Percentiles rank a stretch among this genome's conserved stretches.
Conservation (phyloP, 2,888 invertebrate genomes). For the Sepiola atlantica region DNA sequence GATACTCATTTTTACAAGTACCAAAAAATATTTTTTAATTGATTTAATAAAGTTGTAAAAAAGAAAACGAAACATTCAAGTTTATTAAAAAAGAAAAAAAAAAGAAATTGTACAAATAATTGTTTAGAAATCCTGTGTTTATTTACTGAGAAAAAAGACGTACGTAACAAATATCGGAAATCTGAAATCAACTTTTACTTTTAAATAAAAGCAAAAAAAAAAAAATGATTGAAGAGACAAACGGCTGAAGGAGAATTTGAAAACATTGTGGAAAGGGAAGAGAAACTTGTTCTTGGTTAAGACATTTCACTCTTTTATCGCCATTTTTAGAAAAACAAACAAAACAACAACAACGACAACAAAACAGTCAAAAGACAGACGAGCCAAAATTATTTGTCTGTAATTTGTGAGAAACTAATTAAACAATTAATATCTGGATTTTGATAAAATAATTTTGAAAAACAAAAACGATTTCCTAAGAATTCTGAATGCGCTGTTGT, state of each 20-base stretch:
- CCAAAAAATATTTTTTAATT: no score
- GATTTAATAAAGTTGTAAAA: not conserved
- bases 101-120: not conserved
- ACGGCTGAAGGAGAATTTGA: not conserved
- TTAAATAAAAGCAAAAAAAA: not conserved
- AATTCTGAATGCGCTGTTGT: not conserved
- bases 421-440: not conserved
- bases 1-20: not conserved
- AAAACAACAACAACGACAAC: no score
- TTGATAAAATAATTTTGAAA: no score
- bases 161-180: no score
- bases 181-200: not conserved
- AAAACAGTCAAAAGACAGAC: no score
- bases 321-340: no score
- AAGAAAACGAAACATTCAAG: not conserved
- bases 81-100: not conserved
- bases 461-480: no score
- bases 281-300: not conserved
- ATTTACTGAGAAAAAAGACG: not conserved
- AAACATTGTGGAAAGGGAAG: not conserved
- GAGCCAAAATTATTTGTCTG: no score
- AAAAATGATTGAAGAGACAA: not conserved
- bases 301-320: not conserved
- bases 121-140: not conserved
- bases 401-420: no score